Evolutionary conservation across 2,113 vertebrate species (phyloP), one percentile per base, ranked within the genome.

Genomic region (Malaclemys terrapin): DNA sequence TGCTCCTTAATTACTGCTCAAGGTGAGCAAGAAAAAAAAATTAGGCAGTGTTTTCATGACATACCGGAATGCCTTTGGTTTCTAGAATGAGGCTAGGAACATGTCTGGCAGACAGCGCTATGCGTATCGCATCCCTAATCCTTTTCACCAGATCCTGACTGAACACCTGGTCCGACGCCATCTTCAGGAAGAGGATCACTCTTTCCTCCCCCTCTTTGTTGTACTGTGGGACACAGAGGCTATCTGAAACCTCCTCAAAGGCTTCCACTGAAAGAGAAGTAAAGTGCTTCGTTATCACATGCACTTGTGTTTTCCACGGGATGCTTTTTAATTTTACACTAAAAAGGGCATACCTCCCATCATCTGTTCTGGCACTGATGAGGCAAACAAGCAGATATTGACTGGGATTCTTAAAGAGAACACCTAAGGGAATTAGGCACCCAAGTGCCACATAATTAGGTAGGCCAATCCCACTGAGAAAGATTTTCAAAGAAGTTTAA

Each of bases 181-280:
- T 99, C 98, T 99, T 99, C 83, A 99, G 96, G 96, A 99, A 99
- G 38, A 99, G 98, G 86, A 99, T 98, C 50, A 99, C 99, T 22
- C 99, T 94, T 97, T 99, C 99, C 89, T 99, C 99, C 0, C 99
- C 99, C 0, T 99, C 98, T 3, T 96, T 95, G 95, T 97, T 99
- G 98, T 99, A 99, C 98, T 99, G 99, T 10, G 99, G 99, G 8
- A 99, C 98, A 3, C 99, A 99, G 1, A 99, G 98, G 93, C 99
- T 99, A 97, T 99, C 99, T 0, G 97, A 98, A 80, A 99, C 99
- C 62, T 99, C 99, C 95, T 99, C 99, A 5, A 99, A 99, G 2
- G 99, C 99, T 96, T 99, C 99, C 97, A 99, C 99, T 99, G 98
- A 1, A 65, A 94, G 57, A 0, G 56, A 25, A 35, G 87, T 85